Percentiles rank a stretch among this genome's conserved stretches.
These are phyloP conservation scores for Andrena bucephala DNA, from an alignment of 2,888 invertebrate species.

Conservation along the genomic window DNA sequence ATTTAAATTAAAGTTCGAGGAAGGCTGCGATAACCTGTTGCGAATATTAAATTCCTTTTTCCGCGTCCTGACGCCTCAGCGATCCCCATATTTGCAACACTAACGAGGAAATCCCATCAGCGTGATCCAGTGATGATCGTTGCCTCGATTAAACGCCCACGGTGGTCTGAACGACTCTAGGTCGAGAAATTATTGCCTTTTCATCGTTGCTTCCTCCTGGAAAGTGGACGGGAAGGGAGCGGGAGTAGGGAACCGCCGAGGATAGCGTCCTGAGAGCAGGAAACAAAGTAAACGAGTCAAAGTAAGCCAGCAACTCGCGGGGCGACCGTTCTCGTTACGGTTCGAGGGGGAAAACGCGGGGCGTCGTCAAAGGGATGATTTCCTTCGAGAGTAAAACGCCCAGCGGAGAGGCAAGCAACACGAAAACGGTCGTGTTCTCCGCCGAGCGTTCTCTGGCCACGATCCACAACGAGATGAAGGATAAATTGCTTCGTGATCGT, in stretches of 20 bases:
- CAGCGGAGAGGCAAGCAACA: background rate
- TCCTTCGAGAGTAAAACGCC: constrained; percentile 34
- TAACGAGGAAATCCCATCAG: too few species aligned
- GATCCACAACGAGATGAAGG: too few species aligned
- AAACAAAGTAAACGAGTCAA: constrained; percentile 41
- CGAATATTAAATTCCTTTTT: too few species aligned
- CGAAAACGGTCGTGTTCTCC: background rate
- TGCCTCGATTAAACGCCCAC: too few species aligned
- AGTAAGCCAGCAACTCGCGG: constrained; percentile 12
- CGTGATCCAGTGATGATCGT: too few species aligned
- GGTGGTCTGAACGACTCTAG: too few species aligned
- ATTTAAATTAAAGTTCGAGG: too few species aligned
- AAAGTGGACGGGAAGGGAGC: background rate
- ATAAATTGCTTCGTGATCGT: background rate
- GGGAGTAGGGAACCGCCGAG: background rate
- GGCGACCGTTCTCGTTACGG: constrained; percentile 19
- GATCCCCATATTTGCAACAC: too few species aligned
- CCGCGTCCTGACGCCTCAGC: too few species aligned
- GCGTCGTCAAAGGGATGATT: constrained; percentile 44
- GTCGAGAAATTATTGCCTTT: too few species aligned
- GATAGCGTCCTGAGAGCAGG: constrained; percentile 16
- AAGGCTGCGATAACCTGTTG: too few species aligned
- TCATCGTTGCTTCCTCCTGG: too few species aligned
- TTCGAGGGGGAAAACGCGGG: background rate
- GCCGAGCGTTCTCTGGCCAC: background rate